Conservation (phyloP, 2,888 invertebrate genomes). For the Minunthozetes semirufus region DNA sequence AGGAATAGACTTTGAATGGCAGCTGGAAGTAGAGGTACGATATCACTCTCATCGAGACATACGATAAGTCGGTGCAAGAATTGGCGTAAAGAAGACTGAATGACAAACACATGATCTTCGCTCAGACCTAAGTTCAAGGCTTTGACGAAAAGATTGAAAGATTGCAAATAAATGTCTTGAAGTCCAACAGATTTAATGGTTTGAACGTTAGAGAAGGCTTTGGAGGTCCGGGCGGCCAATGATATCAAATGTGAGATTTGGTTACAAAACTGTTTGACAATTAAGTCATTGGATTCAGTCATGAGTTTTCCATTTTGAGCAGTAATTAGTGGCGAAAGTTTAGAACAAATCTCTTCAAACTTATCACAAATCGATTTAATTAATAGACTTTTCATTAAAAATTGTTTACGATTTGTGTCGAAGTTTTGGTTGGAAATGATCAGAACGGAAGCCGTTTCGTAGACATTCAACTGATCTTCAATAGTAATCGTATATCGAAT, state of each 20-base stretch:
- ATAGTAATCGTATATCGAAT: conserved; percentile 39
- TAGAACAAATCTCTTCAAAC: conserved; percentile 45
- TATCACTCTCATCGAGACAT: conserved; percentile 53
- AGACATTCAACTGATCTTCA: conserved; percentile 56
- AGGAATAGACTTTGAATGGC: conserved; percentile 53
- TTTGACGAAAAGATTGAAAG: conserved; percentile 52
- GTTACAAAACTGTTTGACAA: conserved; percentile 18
- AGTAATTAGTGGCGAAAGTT: background rate
- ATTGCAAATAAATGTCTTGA: conserved; percentile 52
- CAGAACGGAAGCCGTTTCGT: conserved; percentile 55
- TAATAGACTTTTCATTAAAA: conserved; percentile 50
- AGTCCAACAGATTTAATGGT: conserved; percentile 54
- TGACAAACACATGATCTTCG: conserved; percentile 25
- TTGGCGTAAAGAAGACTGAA: conserved; percentile 53
- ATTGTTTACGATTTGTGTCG: conserved; percentile 49
- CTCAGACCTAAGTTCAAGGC: conserved; percentile 49
- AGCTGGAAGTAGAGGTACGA: conserved; percentile 53
- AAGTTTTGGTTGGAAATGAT: conserved; percentile 51
- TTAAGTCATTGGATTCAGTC: background rate
- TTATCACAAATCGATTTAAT: conserved; percentile 51
- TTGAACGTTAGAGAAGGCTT: conserved; percentile 55
- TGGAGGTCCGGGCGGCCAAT: conserved; percentile 53
- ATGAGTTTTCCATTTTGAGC: conserved; percentile 25
- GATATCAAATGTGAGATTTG: conserved; percentile 30
- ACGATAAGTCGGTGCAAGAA: conserved; percentile 57